phyloP scores from a whole-genome alignment of 2,113 vertebrate species.

The Excalfactoria chinensis region DNA sequence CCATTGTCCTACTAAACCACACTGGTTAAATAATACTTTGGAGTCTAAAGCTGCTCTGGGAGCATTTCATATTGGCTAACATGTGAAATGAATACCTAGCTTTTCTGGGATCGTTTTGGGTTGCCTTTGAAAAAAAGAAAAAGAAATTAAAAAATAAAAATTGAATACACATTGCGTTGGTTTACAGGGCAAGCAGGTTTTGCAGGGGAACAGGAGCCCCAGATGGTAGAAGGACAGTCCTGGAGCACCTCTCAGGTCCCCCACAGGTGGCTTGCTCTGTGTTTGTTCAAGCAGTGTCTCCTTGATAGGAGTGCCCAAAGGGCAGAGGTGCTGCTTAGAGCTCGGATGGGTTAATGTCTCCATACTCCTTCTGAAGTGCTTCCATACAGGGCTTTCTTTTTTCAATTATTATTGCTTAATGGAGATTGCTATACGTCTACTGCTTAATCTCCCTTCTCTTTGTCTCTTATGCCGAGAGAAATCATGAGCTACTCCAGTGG shows the following conservation, averaged over 20 bases:
- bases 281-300: slow-evolving; percentile 47
- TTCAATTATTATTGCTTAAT: slow-evolving; percentile 17
- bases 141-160: not conserved
- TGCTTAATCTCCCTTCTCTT: not conserved
- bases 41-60: slow-evolving; percentile 71
- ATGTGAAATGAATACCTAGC: slow-evolving; percentile 73
- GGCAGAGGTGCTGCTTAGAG: slow-evolving; percentile 25
- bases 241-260: not conserved
- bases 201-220: not conserved
- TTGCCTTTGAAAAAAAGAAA: slow-evolving; percentile 22
- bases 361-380: not conserved
- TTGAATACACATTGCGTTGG: slow-evolving; percentile 18
- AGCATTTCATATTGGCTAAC: slow-evolving; percentile 70
- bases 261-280: not conserved
- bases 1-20: slow-evolving; percentile 80
- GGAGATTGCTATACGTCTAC: not conserved
- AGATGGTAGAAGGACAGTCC: not conserved
- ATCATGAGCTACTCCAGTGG: not conserved
- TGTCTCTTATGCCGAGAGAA: not conserved
- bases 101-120: slow-evolving; percentile 64
- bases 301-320: not conserved
- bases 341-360: slow-evolving; percentile 19
- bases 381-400: not conserved
- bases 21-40: slow-evolving; percentile 78
- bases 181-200: not conserved